Evolutionary conservation across 2,797 vertebrate species (phyloP).

Genomic region (Hippocampus kuda): DNA sequence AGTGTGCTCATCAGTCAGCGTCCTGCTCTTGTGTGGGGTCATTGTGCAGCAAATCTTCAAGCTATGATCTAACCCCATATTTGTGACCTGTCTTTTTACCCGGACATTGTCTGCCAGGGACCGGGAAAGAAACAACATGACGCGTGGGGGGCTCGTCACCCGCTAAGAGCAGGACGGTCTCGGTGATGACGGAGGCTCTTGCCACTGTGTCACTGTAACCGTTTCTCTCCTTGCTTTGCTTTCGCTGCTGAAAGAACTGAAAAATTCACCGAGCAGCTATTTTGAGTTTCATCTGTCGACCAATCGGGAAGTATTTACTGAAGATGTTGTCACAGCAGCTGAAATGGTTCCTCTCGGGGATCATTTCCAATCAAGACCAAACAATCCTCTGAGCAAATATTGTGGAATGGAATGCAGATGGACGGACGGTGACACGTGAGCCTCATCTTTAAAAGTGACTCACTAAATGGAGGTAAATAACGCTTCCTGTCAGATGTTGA

Average conservation of each 20-base stretch:
- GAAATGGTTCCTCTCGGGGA: slow-evolving; percentile 11
- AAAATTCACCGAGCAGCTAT: slow-evolving; percentile 2
- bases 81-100: slow-evolving; percentile 36
- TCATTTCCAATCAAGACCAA: not conserved
- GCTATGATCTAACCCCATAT: slow-evolving; percentile 42
- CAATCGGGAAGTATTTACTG: not conserved
- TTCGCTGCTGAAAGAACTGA: not conserved
- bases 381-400: not conserved
- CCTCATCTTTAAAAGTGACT: not conserved
- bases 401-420: slow-evolving; percentile 3
- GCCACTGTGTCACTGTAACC: not conserved
- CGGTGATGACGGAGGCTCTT: slow-evolving; percentile 13
- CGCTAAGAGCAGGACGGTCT: slow-evolving; percentile 20
- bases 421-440: slow-evolving; percentile 8
- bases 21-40: slow-evolving; percentile 36
- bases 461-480: too few species aligned
- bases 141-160: slow-evolving; percentile 18
- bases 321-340: not conserved
- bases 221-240: not conserved
- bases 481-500: not conserved
- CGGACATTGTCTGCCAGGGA: slow-evolving; percentile 35
- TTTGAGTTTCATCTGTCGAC: slow-evolving; percentile 2
- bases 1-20: slow-evolving; percentile 36
- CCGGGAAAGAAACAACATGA: slow-evolving; percentile 10
- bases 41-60: slow-evolving; percentile 38